A percentile compares a stretch with the other conserved stretches of the same genome.
Conservation (phyloP, 2,113 vertebrate species). For the Sturnus vulgaris region DNA sequence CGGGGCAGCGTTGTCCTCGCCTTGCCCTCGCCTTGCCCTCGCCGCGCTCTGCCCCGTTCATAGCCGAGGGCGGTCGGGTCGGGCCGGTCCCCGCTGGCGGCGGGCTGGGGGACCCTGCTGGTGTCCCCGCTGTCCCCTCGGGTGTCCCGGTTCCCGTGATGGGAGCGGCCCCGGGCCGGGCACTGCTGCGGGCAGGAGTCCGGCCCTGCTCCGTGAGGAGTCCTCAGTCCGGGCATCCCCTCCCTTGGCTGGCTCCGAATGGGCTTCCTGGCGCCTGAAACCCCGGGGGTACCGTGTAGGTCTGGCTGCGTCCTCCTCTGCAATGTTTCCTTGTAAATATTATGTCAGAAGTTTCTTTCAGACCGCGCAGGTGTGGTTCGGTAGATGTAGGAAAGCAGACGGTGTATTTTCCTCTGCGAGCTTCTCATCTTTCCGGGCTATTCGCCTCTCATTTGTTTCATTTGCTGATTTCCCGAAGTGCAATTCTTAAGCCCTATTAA, state of each 20-base stretch:
- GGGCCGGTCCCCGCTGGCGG: no score
- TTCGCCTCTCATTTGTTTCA: not conserved
- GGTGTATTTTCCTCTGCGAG: not conserved
- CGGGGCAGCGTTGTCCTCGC: not conserved
- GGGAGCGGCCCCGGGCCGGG: not conserved
- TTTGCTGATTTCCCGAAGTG: not conserved
- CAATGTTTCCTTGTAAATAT: accelerated
- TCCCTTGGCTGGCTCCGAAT: accelerated
- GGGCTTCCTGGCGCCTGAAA: not conserved
- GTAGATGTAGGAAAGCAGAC: not conserved
- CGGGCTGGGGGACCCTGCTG: no score
- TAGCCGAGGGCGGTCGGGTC: not conserved
- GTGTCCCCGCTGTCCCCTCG: no score
- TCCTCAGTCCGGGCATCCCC: accelerated
- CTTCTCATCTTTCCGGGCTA: not conserved
- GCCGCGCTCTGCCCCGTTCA: not conserved
- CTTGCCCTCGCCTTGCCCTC: no score
- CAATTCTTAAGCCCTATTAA: not conserved
- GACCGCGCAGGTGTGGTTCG: accelerated
- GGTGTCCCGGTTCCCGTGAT: not conserved
- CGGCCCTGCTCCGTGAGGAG: accelerated
- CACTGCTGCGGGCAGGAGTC: accelerated
- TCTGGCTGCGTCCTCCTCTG: not conserved
- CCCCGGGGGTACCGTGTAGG: accelerated
- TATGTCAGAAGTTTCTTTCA: accelerated